A percentile compares a stretch with the other conserved stretches of the same genome.
Evolutionary conservation across 2,888 invertebrate genomes (phyloP).

Genomic region (Eledone cirrhosa): DNA sequence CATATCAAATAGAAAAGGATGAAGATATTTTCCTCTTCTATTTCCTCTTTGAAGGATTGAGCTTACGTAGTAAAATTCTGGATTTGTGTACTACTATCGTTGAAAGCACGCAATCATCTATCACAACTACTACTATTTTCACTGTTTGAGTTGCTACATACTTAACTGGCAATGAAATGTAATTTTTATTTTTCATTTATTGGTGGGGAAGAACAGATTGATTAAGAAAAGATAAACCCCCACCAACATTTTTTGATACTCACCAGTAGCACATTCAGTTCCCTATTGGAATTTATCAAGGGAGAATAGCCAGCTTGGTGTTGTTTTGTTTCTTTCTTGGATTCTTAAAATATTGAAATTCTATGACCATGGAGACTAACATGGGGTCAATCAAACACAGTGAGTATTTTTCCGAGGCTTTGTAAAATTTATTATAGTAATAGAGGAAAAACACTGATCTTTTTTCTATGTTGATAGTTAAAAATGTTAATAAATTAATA

Average conservation of each 20-base stretch:
- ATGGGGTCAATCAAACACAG: constrained; percentile 11
- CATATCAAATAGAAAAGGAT: neutral
- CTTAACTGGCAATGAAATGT: too few species aligned
- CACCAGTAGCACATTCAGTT: neutral
- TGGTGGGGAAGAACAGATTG: too few species aligned
- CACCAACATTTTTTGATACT: neutral
- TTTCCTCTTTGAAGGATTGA: constrained; percentile 2
- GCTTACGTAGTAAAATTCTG: constrained; percentile 11
- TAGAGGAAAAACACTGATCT: too few species aligned
- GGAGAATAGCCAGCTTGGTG: too few species aligned
- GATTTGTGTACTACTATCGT: constrained; percentile 4
- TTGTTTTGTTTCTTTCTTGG: neutral
- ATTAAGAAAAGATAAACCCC: too few species aligned
- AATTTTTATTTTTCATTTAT: too few species aligned
- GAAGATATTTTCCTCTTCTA: neutral
- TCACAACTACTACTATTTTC: too few species aligned
- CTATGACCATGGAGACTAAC: constrained; percentile 23
- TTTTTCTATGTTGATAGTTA: too few species aligned
- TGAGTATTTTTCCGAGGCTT: neutral
- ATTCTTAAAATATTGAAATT: constrained; percentile 17
- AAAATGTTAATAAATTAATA: too few species aligned
- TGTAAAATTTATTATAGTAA: too few species aligned
- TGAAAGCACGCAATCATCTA: too few species aligned
- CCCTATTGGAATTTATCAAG: constrained; percentile 6
- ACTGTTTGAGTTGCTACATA: too few species aligned